Percentiles rank a stretch among this genome's conserved stretches.
Conservation (phyloP, 2,113 vertebrate species). For the Anseranas semipalmata region DNA sequence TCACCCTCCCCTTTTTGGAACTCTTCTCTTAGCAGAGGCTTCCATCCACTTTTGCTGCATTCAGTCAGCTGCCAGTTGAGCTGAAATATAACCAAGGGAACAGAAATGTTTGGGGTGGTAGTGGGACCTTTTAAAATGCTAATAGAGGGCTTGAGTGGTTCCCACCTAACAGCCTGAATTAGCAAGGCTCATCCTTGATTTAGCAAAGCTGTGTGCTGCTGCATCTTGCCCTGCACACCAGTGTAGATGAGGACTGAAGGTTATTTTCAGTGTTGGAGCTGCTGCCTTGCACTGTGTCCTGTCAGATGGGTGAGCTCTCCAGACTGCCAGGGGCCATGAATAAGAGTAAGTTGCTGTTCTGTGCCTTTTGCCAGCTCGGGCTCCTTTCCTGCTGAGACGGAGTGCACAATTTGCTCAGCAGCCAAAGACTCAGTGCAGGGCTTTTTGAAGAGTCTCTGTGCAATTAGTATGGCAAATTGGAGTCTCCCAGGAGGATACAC, state of each 20-base stretch:
- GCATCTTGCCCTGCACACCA: accelerated
- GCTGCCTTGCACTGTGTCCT: background rate
- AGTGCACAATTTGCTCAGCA: constrained; percentile 46
- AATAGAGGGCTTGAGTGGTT: background rate
- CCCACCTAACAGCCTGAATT: background rate
- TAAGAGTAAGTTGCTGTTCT: background rate
- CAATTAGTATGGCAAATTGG: constrained; percentile 78
- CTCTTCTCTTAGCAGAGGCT: background rate
- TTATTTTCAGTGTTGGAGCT: background rate
- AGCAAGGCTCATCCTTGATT: background rate
- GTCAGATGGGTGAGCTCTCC: background rate
- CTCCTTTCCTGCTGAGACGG: constrained; percentile 27
- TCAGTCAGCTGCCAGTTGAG: background rate
- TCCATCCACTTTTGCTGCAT: background rate
- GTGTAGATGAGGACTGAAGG: background rate
- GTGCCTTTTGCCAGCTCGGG: constrained; percentile 1
- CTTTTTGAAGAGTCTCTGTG: constrained; percentile 73
- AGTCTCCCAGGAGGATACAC: constrained; percentile 75
- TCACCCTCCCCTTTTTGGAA: background rate
- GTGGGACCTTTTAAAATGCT: background rate
- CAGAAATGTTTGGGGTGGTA: background rate
- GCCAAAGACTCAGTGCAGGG: constrained; percentile 54
- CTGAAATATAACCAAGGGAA: background rate
- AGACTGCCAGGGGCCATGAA: background rate
- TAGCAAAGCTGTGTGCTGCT: background rate